Evolutionary conservation across 2,888 invertebrate genomes (phyloP), one percentile per base, ranked within the genome.

Genomic region (Mayetiola destructor): DNA sequence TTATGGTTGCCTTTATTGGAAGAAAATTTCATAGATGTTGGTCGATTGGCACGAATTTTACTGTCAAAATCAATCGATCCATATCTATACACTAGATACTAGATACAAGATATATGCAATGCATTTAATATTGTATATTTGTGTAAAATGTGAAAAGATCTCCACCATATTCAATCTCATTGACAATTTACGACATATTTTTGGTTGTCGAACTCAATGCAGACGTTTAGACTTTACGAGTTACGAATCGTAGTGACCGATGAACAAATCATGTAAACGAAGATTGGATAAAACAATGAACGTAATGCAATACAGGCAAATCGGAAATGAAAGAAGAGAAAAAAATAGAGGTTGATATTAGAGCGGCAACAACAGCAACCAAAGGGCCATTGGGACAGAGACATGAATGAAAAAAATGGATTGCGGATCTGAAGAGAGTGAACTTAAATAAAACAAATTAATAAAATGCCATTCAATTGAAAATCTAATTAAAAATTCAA

Each of bases 401-500:
- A 48, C 23, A 48, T 48, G 48, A 48, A 48, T 48, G 48, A 23
- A 27, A 27, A 48, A n/a, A n/a, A n/a, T n/a, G n/a, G n/a, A n/a
- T n/a, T n/a, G 48, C 2, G 48, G 27, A 16, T 48, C 48, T 48
- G 48, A 48, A 48, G 48, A n/a, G n/a, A 48, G 48, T 48, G 48
- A 48, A 48, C 48, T 27, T 48, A 48, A 48, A 48, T 48, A 55
- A 55, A 55, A 55, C 55, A 37, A 55, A 55, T 55, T 55, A 55
- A 55, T 55, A 55, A 55, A 37, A 55, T 36, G 55, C 36, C 55
- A 55, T 37, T 55, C 36, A 55, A 55, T 55, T 55, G 55, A 55
- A 55, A 55, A 55, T 55, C 55, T 55, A 55, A 55, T 55, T 55
- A 55, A 55, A 55, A 55, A 55, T 55, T 55, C 55, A 55, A 55